Conservation (phyloP, 2,113 vertebrate genomes). For the Hystrix cristata region DNA sequence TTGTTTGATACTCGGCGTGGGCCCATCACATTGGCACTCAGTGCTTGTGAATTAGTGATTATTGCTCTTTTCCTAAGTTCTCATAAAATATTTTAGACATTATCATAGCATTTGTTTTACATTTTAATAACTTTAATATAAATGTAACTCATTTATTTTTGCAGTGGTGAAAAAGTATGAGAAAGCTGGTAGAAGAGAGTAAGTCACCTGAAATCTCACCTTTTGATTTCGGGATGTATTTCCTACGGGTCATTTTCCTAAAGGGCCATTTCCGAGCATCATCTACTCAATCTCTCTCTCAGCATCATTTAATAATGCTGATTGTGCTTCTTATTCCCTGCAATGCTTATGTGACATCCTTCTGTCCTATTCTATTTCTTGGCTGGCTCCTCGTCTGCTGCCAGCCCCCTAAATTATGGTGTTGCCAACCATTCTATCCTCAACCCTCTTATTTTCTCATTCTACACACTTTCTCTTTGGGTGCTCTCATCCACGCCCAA, state of each 20-base stretch:
- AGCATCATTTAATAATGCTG: not conserved
- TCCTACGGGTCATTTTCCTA: constrained; percentile 30
- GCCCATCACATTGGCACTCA: not conserved
- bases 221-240: constrained; percentile 17
- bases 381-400: constrained; percentile 43
- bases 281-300: not conserved
- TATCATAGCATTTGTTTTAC: constrained; percentile 19
- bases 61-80: not conserved
- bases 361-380: constrained; percentile 29
- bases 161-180: constrained; percentile 16
- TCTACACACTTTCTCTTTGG: not conserved
- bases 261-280: not conserved
- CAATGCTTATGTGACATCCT: constrained; percentile 3
- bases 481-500: not conserved
- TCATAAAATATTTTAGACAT: constrained; percentile 1
- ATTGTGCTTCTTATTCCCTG: not conserved
- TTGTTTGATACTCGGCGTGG: not conserved
- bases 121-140: not conserved
- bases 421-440: constrained; percentile 40
- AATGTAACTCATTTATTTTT: not conserved
- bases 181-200: not conserved
- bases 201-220: not conserved
- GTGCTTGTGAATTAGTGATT: not conserved
- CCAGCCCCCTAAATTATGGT: constrained; percentile 59
- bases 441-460: constrained; percentile 63